These are phyloP conservation scores for Philaenus spumarius DNA, from an alignment of 1,140 invertebrate genomes.

Conservation along the genomic window DNA sequence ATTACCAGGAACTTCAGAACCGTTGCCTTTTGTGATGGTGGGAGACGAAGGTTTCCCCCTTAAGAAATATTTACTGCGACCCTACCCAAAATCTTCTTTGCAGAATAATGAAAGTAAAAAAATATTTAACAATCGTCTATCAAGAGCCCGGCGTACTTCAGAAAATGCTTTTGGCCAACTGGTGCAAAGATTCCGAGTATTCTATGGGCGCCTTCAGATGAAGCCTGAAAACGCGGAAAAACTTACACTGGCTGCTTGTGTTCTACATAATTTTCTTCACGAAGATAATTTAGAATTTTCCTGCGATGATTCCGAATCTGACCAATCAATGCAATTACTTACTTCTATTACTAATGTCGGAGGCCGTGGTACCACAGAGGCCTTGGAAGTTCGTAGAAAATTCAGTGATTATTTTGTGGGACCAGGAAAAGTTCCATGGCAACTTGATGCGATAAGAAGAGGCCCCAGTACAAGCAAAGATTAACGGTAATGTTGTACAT, in stretches of 20 bases:
- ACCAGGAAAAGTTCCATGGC: background rate
- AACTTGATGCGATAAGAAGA: background rate
- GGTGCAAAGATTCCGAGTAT: conserved; percentile 28
- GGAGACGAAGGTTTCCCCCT: conserved; percentile 39
- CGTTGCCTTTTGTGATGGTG: conserved; percentile 31
- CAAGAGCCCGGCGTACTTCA: conserved; percentile 28
- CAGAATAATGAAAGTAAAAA: conserved; percentile 25
- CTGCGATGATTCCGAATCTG: conserved; percentile 20
- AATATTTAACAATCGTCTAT: conserved; percentile 35
- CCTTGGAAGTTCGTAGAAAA: conserved; percentile 22
- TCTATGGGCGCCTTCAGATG: conserved; percentile 1
- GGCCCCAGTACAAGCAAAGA: background rate
- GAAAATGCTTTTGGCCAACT: conserved; percentile 39
- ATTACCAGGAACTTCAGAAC: conserved; percentile 16
- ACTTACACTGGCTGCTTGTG: conserved; percentile 3
- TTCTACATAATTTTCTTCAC: conserved; percentile 11
- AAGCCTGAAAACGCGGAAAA: conserved; percentile 9
- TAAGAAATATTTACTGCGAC: conserved; percentile 34
- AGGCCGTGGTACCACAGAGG: conserved; percentile 16
- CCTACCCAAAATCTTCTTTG: conserved; percentile 31
- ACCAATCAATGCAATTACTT: conserved; percentile 4
- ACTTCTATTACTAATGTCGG: conserved; percentile 9
- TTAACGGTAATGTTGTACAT: background rate
- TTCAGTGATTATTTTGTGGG: conserved; percentile 23
- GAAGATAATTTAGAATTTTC: conserved; percentile 2